Percentiles rank a stretch among this genome's conserved stretches.
Evolutionary conservation across 2,113 vertebrate genomes (phyloP).

Genomic region (Cryptoleucopteryx plumbea): DNA sequence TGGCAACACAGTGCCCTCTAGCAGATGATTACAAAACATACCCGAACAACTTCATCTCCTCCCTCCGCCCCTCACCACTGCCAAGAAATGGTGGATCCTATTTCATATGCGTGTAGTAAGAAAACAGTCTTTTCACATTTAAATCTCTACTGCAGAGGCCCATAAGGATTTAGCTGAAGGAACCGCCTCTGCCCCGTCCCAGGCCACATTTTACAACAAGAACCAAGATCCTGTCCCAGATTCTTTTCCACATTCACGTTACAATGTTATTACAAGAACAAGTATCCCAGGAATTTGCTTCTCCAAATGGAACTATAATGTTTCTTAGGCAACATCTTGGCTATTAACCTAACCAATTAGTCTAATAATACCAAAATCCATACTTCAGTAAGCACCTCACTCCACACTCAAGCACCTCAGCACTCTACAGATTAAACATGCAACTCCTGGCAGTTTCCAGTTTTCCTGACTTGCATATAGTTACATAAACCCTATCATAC

Average conservation of each 20-base stretch:
- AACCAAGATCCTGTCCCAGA: neutral
- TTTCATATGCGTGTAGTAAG: neutral
- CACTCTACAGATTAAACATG: neutral
- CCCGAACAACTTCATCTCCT: fast-evolving
- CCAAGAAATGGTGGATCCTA: neutral
- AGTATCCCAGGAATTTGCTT: neutral
- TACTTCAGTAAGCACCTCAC: neutral
- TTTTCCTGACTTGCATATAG: neutral
- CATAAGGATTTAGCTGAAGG: neutral
- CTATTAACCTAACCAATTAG: neutral
- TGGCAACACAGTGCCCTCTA: neutral
- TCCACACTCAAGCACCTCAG: neutral
- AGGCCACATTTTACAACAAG: neutral
- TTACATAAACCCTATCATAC: neutral
- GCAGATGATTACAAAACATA: neutral
- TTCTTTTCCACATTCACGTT: neutral
- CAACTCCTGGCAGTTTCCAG: neutral
- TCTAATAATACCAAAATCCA: neutral
- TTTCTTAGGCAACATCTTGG: neutral
- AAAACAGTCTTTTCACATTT: neutral
- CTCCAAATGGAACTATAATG: neutral
- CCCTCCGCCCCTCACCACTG: fast-evolving
- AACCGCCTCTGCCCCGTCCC: neutral
- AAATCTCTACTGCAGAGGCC: neutral
- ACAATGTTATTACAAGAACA: neutral